phyloP scores from a whole-genome alignment of 2,113 vertebrate species.

The Hystrix cristata region DNA sequence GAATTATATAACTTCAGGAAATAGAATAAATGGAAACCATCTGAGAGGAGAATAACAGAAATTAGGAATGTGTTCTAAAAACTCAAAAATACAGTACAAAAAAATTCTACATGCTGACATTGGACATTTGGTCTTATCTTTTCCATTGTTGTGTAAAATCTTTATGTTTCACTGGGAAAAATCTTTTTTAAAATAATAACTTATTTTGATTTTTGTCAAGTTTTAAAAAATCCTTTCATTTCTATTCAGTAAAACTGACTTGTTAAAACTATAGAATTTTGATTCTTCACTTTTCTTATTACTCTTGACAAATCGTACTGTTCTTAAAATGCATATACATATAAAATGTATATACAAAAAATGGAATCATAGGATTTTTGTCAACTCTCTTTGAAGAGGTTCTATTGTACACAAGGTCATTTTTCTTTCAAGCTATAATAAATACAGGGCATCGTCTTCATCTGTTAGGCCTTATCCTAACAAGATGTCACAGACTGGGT shows the following conservation, averaged over 20 bases:
- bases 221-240: not conserved
- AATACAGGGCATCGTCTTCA: not conserved
- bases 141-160: not conserved
- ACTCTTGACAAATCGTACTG: not conserved
- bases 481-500: not conserved
- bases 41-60: constrained; percentile 35
- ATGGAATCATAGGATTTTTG: not conserved
- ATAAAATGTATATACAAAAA: not conserved
- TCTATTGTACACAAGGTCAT: not conserved
- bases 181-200: not conserved
- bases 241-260: not conserved
- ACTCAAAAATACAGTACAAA: constrained; percentile 4
- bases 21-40: constrained; percentile 41
- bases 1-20: constrained; percentile 47
- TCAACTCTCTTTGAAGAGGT: not conserved
- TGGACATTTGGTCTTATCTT: constrained; percentile 2
- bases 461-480: not conserved
- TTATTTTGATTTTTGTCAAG: constrained; percentile 29
- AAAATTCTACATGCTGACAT: not conserved
- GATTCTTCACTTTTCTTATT: not conserved
- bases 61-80: not conserved
- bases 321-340: not conserved
- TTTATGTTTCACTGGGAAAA: not conserved
- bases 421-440: not conserved
- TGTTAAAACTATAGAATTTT: not conserved